These are phyloP conservation scores for Diaperis boleti DNA, from an alignment of 2,888 invertebrate genomes.

Conservation along the genomic window DNA sequence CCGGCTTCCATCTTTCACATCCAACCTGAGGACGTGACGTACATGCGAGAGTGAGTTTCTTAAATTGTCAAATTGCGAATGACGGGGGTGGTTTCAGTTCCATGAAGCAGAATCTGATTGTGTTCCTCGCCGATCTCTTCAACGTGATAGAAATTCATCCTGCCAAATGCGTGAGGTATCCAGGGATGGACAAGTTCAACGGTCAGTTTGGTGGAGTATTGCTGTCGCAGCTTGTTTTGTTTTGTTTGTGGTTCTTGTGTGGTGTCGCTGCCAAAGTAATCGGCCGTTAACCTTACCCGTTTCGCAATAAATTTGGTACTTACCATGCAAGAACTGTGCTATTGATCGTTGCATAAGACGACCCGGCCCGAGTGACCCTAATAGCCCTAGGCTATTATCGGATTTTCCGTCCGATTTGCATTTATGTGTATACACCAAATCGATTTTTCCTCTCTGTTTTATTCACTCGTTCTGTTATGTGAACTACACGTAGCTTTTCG, in stretches of 20 bases:
- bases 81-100: conserved; percentile 70
- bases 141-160: conserved; percentile 94
- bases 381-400: conserved; percentile 47
- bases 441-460: conserved; percentile 20
- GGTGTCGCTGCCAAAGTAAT: too few relatives aligned
- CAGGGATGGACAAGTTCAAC: conserved; percentile 74
- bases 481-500: conserved; percentile 41
- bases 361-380: conserved; percentile 47
- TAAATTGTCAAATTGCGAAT: background rate
- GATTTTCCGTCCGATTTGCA: conserved; percentile 47
- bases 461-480: background rate
- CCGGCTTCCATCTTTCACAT: conserved; percentile 93
- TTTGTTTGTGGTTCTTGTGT: conserved; percentile 3
- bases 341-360: conserved; percentile 12
- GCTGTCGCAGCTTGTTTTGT: conserved; percentile 29
- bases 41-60: conserved; percentile 82
- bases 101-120: conserved; percentile 91
- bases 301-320: background rate
- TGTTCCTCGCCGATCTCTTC: conserved; percentile 94
- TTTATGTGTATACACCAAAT: conserved; percentile 41
- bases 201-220: conserved; percentile 58
- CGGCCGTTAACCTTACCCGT: too few relatives aligned
- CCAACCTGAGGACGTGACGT: conserved; percentile 95
- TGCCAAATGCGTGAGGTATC: conserved; percentile 87
- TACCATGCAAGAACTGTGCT: background rate